phyloP scores from a whole-genome alignment of 2,888 invertebrate genomes.

The Chromoteleia sp. region DNA sequence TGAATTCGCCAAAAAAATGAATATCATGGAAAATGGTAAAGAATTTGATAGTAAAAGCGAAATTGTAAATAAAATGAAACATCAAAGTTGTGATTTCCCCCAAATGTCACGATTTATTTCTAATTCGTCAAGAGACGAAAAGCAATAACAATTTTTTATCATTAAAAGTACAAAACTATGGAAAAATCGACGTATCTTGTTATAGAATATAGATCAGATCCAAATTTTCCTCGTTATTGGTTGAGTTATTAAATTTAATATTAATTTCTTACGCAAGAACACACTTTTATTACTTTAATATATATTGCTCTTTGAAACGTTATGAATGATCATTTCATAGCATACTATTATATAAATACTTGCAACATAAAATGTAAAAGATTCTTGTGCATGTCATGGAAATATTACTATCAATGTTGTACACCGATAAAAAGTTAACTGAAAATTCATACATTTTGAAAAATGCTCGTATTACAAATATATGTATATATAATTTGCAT shows the following conservation, averaged over 20 bases:
- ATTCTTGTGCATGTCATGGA: too few relatives aligned
- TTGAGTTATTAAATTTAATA: background rate
- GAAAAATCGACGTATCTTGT: conserved; percentile 34
- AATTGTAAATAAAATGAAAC: conserved; percentile 33
- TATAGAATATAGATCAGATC: conserved; percentile 20
- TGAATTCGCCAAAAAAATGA: conserved; percentile 86
- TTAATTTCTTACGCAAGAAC: background rate
- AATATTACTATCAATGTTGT: background rate
- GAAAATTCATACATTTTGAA: background rate
- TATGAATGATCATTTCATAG: background rate
- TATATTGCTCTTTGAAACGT: background rate
- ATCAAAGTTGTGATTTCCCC: conserved; percentile 46
- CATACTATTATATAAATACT: too few relatives aligned
- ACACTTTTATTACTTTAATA: background rate
- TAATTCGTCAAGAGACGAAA: conserved; percentile 18
- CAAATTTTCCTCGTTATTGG: conserved; percentile 15
- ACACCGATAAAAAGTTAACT: background rate
- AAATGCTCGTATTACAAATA: too few relatives aligned
- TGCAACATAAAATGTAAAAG: too few relatives aligned
- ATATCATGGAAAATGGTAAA: background rate
- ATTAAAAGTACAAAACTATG: conserved; percentile 42
- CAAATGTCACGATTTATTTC: conserved; percentile 31
- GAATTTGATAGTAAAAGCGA: conserved; percentile 1
- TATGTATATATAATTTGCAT: too few relatives aligned
- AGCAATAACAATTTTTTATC: conserved; percentile 33